These are phyloP conservation scores for Cyrtorhinus lividipennis DNA, from an alignment of 1,140 invertebrate genomes.

Conservation along the genomic window DNA sequence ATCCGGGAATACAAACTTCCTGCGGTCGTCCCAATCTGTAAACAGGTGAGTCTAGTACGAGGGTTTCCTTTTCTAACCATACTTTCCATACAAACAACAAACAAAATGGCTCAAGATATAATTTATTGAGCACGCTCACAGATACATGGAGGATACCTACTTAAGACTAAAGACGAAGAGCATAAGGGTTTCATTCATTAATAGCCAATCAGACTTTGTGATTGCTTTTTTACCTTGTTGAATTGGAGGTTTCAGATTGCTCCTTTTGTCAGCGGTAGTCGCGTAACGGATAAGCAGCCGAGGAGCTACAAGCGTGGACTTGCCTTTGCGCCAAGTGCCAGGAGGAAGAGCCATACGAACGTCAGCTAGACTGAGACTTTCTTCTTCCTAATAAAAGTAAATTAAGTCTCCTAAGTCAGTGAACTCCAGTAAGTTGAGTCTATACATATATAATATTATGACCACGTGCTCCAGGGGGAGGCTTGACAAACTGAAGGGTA, in stretches of 20 bases:
- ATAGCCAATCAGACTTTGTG: no score
- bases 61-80: no score
- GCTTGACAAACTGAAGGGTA: no score
- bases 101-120: background rate
- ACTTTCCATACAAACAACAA: background rate
- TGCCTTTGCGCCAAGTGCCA: constrained; percentile 59
- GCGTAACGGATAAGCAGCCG: constrained; percentile 57
- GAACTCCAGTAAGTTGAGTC: no score
- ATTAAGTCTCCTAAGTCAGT: no score
- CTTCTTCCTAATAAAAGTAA: constrained; percentile 23
- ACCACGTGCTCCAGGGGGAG: no score
- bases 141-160: no score
- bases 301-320: constrained; percentile 28
- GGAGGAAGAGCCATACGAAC: constrained; percentile 44
- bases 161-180: no score
- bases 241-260: background rate
- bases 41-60: no score
- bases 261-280: constrained; percentile 39
- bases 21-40: background rate
- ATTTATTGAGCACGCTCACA: no score
- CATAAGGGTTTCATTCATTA: no score
- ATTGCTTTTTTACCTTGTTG: background rate
- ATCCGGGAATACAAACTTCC: constrained; percentile 14
- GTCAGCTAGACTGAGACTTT: constrained; percentile 32
- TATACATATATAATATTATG: no score